Evolutionary conservation across 2,888 invertebrate genomes (phyloP), one percentile per base, ranked within the genome.

Genomic region (Epicampocera succincta): DNA sequence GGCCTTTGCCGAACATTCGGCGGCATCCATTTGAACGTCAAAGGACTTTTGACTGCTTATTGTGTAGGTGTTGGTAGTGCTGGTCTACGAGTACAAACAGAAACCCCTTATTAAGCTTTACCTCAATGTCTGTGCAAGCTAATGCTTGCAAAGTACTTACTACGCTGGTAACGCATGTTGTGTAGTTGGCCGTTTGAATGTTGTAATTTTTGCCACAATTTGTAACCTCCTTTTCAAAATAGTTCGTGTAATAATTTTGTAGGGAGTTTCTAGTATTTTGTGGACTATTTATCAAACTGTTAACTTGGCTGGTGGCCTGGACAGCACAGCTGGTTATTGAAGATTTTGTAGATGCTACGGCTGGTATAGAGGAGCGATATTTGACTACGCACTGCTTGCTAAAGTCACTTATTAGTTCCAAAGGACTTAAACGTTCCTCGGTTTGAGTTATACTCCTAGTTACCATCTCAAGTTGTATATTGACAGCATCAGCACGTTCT

Each of bases 371-470:
- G 1, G 44, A 13, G 15, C 83, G 82, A 61, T 85, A 84, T 56
- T 84, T 83, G 2, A 65, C 72, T 0, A 85, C 83, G 42, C 85
- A 86, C 8, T 79, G 76, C 21, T 84, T 84, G 42, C 66, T 75
- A n/a, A 83, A 65, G 29, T 78, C 74, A n/a, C 73, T 74, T 12
- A 85, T 44, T 21, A 78, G 11, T 38, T 84, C 83, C 12, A 84
- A 50, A 2, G 84, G 83, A 72, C 71, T 54, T 38, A 86, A 50
- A 15, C 65, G 65, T 33, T 83, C 65, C 38, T 85, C 66, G 2
- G 46, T 54, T 58, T 84, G 72, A 0, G 44, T 38, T 12, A 85
- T 11, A 54, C 58, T 54, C 1, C 38, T 21, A 2, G 66, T 54
- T 3, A 84, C 13, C 44, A 84, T 44, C 8, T 40, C 66, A 6